phyloP scores from a whole-genome alignment of 2,797 vertebrate genomes.

The Craterocephalus amniculus region DNA sequence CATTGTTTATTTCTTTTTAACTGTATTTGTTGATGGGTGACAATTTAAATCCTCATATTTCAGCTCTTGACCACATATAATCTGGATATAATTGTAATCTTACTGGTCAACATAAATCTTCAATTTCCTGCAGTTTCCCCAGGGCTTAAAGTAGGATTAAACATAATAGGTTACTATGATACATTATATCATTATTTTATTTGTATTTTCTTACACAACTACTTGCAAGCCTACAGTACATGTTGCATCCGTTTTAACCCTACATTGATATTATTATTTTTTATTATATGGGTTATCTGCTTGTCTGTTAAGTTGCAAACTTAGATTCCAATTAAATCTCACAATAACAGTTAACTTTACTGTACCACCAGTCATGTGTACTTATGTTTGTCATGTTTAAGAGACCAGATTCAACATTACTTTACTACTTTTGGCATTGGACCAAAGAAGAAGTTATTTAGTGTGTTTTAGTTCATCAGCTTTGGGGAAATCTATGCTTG shows the following conservation, averaged over 20 bases:
- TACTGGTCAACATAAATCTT: slow-evolving; percentile 21
- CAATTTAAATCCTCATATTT: slow-evolving; percentile 26
- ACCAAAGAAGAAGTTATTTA: too few species aligned
- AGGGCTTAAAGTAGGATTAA: slow-evolving; percentile 3
- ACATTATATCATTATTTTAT: slow-evolving; percentile 8
- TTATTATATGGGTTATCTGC: neutral
- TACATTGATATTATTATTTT: neutral
- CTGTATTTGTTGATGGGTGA: slow-evolving; percentile 21
- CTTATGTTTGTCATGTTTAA: too few species aligned
- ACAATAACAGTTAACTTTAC: too few species aligned
- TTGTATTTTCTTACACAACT: slow-evolving; percentile 12
- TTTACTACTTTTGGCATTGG: too few species aligned
- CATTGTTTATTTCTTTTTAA: slow-evolving; percentile 26
- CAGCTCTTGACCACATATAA: slow-evolving; percentile 10
- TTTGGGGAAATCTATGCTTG: too few species aligned
- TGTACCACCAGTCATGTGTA: too few species aligned
- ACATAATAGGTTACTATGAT: slow-evolving; percentile 26
- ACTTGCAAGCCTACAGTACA: slow-evolving; percentile 3
- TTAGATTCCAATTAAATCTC: neutral
- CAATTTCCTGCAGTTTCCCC: slow-evolving; percentile 26
- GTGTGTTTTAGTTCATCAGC: too few species aligned
- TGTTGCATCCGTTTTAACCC: slow-evolving; percentile 1
- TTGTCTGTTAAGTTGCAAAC: neutral
- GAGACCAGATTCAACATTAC: too few species aligned
- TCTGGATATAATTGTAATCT: slow-evolving; percentile 48